These are phyloP conservation scores for Maccullochella peelii DNA, from an alignment of 2,113 vertebrate species.

Conservation along the genomic window DNA sequence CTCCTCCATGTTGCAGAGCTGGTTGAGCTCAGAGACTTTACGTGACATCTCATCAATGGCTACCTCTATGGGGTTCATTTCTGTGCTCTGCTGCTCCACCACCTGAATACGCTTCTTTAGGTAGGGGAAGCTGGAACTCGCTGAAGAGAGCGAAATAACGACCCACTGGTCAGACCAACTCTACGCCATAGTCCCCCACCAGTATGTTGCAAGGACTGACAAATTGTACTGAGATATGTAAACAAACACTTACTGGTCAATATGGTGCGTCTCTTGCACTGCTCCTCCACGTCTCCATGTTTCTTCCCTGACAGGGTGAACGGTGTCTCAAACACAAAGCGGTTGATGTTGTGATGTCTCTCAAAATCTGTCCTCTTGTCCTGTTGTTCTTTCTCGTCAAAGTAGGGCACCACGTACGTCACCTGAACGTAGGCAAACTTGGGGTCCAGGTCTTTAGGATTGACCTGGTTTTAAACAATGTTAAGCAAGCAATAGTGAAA, in stretches of 20 bases:
- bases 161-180: not conserved
- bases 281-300: conserved; percentile 95
- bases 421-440: conserved; percentile 98
- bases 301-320: conserved; percentile 97
- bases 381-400: conserved; percentile 94
- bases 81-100: conserved; percentile 93
- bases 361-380: conserved; percentile 96
- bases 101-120: conserved; percentile 98
- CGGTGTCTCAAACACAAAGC: conserved; percentile 97
- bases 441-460: conserved; percentile 95
- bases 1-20: conserved; percentile 94
- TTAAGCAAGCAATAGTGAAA: not conserved
- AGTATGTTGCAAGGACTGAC: not conserved
- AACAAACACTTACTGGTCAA: conserved; percentile 89
- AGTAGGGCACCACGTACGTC: conserved; percentile 95
- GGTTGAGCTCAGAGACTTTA: conserved; percentile 96
- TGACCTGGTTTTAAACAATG: conserved; percentile 85
- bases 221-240: not conserved
- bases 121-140: conserved; percentile 94
- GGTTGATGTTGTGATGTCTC: conserved; percentile 95
- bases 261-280: conserved; percentile 96
- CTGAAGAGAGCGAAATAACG: conserved; percentile 72
- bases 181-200: too few relatives aligned
- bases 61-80: conserved; percentile 98
- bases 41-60: conserved; percentile 99